Conservation (phyloP, 2,888 invertebrate genomes). For the Thera britannica region DNA sequence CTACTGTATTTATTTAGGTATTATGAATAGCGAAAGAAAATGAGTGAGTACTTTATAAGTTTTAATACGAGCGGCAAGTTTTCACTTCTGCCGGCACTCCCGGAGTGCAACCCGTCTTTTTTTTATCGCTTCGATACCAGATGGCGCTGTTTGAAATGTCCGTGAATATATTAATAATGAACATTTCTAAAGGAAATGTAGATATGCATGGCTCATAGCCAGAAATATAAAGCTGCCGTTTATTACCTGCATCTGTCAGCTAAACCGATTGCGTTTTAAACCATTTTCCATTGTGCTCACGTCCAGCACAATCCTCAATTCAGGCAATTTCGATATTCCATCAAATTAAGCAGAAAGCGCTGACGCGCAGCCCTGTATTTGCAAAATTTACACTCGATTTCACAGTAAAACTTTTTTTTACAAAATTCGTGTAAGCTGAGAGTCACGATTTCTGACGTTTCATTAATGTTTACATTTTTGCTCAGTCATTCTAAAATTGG, state of each 20-base stretch:
- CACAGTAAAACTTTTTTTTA: constrained; percentile 18
- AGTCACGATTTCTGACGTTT: constrained; percentile 32
- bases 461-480: constrained; percentile 22
- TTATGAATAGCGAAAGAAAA: no score
- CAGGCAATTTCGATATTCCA: constrained; percentile 33
- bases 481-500: constrained; percentile 28
- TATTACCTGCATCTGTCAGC: neutral
- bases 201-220: neutral
- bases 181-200: neutral
- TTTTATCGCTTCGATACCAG: no score
- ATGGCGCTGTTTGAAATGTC: no score
- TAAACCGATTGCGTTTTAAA: constrained; percentile 33
- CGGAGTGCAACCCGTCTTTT: no score
- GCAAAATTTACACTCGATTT: constrained; percentile 18
- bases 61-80: no score
- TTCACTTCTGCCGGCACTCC: no score
- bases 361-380: constrained; percentile 13
- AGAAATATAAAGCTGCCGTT: neutral
- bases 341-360: constrained; percentile 14
- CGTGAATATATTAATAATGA: neutral
- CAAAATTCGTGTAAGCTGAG: constrained; percentile 13
- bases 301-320: constrained; percentile 10
- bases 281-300: constrained; percentile 37
- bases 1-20: no score
- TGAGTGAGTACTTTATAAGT: no score